Conservation (phyloP, 2,888 invertebrate genomes). For the Alentia gelatinosa region DNA sequence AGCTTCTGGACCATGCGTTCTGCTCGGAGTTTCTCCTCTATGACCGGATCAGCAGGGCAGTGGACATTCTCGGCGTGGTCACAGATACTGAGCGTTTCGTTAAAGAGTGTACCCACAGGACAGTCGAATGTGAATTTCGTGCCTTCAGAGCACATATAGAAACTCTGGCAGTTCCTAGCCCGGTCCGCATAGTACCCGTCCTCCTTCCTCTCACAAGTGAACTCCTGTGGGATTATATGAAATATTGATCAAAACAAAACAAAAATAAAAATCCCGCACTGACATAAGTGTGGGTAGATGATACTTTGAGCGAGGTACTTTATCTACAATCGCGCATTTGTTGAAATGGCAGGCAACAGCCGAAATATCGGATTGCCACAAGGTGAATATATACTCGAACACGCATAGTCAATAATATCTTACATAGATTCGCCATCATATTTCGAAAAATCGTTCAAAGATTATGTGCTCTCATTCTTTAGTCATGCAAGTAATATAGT, state of each 20-base stretch:
- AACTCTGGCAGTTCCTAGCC: neutral
- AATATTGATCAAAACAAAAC: too few species aligned
- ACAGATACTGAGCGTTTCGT: neutral
- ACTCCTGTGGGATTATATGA: too few species aligned
- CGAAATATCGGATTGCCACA: too few species aligned
- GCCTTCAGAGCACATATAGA: neutral
- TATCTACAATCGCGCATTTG: neutral
- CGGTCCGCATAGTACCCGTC: neutral
- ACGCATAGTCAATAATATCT: too few species aligned
- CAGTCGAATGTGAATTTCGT: neutral
- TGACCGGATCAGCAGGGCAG: neutral
- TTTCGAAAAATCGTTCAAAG: too few species aligned
- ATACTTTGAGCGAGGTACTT: neutral
- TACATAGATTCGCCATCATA: too few species aligned
- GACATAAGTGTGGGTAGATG: neutral
- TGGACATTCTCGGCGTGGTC: neutral
- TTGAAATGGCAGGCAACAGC: too few species aligned
- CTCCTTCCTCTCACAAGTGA: neutral
- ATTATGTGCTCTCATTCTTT: too few species aligned
- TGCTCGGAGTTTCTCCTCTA: neutral
- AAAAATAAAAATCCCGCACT: neutral
- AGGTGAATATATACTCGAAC: too few species aligned
- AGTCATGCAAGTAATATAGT: too few species aligned
- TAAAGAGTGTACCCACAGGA: neutral
- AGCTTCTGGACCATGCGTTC: neutral